phyloP scores from a whole-genome alignment of 2,113 vertebrate genomes.

The Poeciliopsis occidentalis region DNA sequence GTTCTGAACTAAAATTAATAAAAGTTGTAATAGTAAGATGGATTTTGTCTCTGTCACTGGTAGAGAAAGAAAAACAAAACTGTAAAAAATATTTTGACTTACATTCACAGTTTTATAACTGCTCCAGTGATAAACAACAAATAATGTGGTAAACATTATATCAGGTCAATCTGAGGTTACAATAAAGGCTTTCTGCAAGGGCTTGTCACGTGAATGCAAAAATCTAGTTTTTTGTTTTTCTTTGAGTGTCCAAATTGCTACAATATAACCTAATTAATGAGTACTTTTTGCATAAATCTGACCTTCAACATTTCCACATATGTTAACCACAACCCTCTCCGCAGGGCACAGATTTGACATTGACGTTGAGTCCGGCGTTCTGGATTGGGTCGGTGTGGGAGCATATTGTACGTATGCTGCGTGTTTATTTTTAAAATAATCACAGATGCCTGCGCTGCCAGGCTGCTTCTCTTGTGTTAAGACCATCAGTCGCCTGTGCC shows the following conservation, averaged over 20 bases:
- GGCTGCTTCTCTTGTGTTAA: constrained; percentile 58
- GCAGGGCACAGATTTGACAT: constrained; percentile 62
- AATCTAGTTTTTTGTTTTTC: not conserved
- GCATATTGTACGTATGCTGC: constrained; percentile 69
- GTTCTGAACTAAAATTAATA: not conserved
- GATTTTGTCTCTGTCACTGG: not conserved
- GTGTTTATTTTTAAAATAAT: constrained; percentile 72
- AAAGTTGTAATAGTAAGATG: not conserved
- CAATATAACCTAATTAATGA: constrained; percentile 16
- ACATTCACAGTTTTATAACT: not conserved
- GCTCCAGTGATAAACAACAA: not conserved
- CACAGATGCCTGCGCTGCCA: constrained; percentile 70
- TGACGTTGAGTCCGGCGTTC: constrained; percentile 39
- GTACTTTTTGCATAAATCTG: constrained; percentile 42
- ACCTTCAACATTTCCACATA: constrained; percentile 56
- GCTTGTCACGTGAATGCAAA: not conserved
- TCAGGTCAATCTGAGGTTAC: not conserved
- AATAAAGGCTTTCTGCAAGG: not conserved
- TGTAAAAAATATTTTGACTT: not conserved
- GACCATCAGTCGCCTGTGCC: constrained; percentile 65
- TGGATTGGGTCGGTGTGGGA: constrained; percentile 61
- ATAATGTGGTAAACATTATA: not conserved
- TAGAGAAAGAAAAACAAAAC: not conserved
- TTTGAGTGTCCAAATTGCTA: not conserved
- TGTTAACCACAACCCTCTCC: constrained; percentile 58